These are phyloP conservation scores for Marcusenius ussheri DNA, from an alignment of 2,113 vertebrate genomes.

Conservation along the genomic window DNA sequence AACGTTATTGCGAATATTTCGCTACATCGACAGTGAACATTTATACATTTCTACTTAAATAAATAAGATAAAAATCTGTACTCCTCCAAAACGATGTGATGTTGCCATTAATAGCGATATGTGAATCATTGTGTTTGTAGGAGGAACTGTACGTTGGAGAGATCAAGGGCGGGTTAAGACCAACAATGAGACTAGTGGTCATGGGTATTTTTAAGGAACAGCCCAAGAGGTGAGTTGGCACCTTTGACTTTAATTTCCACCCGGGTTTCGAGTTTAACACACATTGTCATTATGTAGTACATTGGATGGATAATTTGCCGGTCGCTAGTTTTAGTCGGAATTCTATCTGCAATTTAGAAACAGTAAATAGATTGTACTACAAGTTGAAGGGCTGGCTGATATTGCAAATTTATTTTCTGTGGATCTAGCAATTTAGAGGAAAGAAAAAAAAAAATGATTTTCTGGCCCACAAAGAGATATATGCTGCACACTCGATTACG, in stretches of 20 bases:
- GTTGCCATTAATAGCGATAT: neutral
- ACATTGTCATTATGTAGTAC: neutral
- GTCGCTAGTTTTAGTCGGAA: neutral
- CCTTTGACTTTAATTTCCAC: neutral
- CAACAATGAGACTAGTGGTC: conserved; percentile 66
- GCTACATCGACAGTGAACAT: neutral
- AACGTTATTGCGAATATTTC: neutral
- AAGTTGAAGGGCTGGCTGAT: neutral
- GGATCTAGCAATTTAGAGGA: neutral
- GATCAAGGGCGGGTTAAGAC: conserved; percentile 66
- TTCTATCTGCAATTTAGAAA: neutral
- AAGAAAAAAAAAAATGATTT: neutral
- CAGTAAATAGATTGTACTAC: neutral
- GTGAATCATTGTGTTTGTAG: conserved; percentile 22
- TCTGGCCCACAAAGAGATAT: neutral
- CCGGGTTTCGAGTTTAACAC: neutral
- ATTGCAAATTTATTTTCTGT: neutral
- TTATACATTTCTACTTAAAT: neutral
- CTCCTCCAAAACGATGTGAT: neutral
- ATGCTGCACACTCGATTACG: neutral
- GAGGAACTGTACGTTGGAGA: conserved; percentile 62
- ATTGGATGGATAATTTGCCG: neutral
- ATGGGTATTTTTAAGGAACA: conserved; percentile 67
- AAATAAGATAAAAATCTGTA: neutral
- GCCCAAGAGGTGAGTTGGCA: conserved; percentile 55